Base-by-base conservation (phyloP, 2,888 invertebrate genomes). In the Myathropa florea region DNA sequence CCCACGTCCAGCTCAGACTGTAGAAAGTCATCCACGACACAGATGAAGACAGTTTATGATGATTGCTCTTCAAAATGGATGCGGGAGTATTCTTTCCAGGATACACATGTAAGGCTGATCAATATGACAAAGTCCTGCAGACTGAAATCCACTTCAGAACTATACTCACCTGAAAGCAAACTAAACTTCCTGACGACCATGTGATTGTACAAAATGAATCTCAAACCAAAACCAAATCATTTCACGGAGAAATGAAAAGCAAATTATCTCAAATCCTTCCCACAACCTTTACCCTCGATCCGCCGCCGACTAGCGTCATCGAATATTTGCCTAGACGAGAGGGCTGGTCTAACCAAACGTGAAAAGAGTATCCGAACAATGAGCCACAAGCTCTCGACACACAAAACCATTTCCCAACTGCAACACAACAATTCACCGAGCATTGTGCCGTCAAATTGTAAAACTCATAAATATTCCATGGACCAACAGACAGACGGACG, bases 371-470 rank as follows among this genome's bases (percentile, higher is more conserved):
- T 46, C 18, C 7, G 18, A 46, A 46, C 46, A 46, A 46, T 46
- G 46, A 33, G 33, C 33, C 12, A 33, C 68, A 57, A 57, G 39
- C 28, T 26, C 36, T 24, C 18, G 33, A 12, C 26, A 78, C 33
- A 68, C 23, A 28, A 36, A 78, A 63, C 55, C 46, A 55, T 78
- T 78, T 61, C 78, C 61, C 78, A 78, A 78, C 70, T 26, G 63
- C 57, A 78, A 71, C 71, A 79, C 76, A 76, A 71, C 78, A 65
- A 79, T 79, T 79, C 36, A 55, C 46, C 71, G 18, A 26, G 64
- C 71, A 83, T 83, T 83, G 79, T 83, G 78, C 72, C 65, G 78
- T 73, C 78, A 57, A 72, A 63, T 33, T 79, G 72, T 68, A 64
- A 73, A 73, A 78, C 36, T 73, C 73, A 83, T 83, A 83, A 79